Base-by-base conservation (phyloP, 2,888 invertebrate genomes). In the Pyrocoelia pectoralis region DNA sequence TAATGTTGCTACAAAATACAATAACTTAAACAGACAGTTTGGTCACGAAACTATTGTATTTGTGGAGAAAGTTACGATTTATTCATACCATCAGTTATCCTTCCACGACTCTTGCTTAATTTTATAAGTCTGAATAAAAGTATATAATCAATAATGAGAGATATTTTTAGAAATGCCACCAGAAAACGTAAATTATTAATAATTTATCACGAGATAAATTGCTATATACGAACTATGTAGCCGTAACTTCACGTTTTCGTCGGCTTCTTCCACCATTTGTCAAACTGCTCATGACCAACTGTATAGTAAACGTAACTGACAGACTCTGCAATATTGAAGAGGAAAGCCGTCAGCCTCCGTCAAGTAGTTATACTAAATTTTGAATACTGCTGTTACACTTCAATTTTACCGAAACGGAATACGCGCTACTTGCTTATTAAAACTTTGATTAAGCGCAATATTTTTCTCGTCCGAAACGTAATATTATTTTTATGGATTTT, bases 261-360 rank as follows among this genome's bases (percentile, higher is more conserved):
- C 67, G 63, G 62, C 63, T 60, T 65, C 50, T 62, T 60, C 63
- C 43, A 60, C 62, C 67, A 70, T 70, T 69, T 70, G 68, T 69
- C 69, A 69, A 67, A 62, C 60, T 56, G 64, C 65, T 70, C 68
- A 66, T 68, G 69, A 68, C 66, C 64, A 64, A 67, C 56, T 52
- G 60, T 60, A 64, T 64, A 64, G 60, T 60, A 59, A 67, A 56
- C 57, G 56, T 55, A 41, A 56, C 66, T 63, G 66, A 57, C 66
- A 67, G 63, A 53, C 64, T 60, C 54, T 67, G 66, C 61, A 67
- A 67, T 67, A 67, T 67, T 67, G 64, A 67, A 57, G 33, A 64
- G 66, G 64, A 50, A 60, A 49, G 56, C 66, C 64, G 66, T 67
- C 69, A 70, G 56, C 57, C 66, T 50, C 52, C 55, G 55, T 66